phyloP scores from a whole-genome alignment of 1,140 invertebrate genomes.

The Cataglyphis hispanica region DNA sequence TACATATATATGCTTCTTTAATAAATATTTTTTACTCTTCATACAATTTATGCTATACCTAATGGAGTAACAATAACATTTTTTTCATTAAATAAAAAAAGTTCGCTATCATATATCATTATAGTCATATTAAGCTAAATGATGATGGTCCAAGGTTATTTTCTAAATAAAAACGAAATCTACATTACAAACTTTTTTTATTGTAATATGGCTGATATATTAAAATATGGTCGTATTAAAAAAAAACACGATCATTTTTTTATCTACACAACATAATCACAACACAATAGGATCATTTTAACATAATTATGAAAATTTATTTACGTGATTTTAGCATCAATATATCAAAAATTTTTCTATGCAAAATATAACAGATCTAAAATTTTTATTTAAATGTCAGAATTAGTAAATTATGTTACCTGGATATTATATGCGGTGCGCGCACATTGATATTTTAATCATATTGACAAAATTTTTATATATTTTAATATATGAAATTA shows the following conservation, averaged over 20 bases:
- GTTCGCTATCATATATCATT: constrained; percentile 26
- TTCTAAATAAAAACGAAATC: constrained; percentile 9
- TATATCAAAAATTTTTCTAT: constrained; percentile 52
- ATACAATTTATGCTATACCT: constrained; percentile 65
- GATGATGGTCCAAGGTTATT: constrained; percentile 47
- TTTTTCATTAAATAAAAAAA: constrained; percentile 58
- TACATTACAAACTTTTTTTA: constrained; percentile 6
- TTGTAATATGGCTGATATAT: constrained; percentile 27
- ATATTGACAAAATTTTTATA: constrained; percentile 29
- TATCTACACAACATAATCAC: constrained; percentile 27
- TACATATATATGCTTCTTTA: neutral
- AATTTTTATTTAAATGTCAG: constrained; percentile 42
- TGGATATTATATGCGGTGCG: neutral
- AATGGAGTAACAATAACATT: constrained; percentile 62
- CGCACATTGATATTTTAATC: constrained; percentile 11
- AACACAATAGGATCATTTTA: constrained; percentile 44
- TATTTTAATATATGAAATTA: constrained; percentile 20
- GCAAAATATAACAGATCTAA: constrained; percentile 48
- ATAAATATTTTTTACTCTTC: constrained; percentile 40
- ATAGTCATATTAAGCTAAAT: constrained; percentile 51
- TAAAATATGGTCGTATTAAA: constrained; percentile 34
- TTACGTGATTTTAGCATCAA: neutral
- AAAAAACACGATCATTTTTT: constrained; percentile 32
- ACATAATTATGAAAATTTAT: constrained; percentile 58
- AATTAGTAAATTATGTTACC: constrained; percentile 7